Evolutionary conservation across 2,113 vertebrate species (phyloP), one percentile per base, ranked within the genome.

Genomic region (Atlantisia rogersi): DNA sequence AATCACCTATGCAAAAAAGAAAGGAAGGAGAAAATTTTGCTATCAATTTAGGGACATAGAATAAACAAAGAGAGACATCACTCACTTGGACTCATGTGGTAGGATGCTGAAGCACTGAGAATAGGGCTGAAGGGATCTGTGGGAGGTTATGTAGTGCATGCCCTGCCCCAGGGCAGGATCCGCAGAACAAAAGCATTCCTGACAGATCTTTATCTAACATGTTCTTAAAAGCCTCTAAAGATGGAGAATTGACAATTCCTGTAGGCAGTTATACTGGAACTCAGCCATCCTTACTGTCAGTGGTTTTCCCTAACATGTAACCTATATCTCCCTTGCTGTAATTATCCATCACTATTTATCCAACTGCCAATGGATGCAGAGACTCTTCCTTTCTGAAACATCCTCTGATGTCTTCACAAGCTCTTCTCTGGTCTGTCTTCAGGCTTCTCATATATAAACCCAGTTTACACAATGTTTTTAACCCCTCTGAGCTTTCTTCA

Each of bases 1-100:
- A 0, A 99, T 98, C 79, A 99, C 98, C 99, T 99, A 86, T 3
- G 55, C 22, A 48, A 92, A 83, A 80, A 55, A 81, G 25, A 91
- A 88, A 77, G 50, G 60, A 87, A 90, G 31, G 15, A 84, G 64
- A 86, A 84, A 3, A 69, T 58, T 63, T 53, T 78, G 7, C 31
- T 15, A 25, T 64, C 15, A 35, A 9, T 7, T 25, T 48, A 29
- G 32, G 67, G 53, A 92, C 50, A 8, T 25, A 37, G 62, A 86
- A 77, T 50, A 75, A 84, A 52, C 17, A 82, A n/a, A 17, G 19
- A 58, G 39, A 11, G 3, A 56, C 31, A 75, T 42, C 64, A 52
- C 39, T 79, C 29, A 6, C 26, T 76, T 3, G 65, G 4, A n/a
- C 8, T 46, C 37, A 79, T 39, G 35, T 15, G 62, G 44, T 48